Conservation (phyloP, 1,140 invertebrate genomes). For the Pemphigus obesinymphae region DNA sequence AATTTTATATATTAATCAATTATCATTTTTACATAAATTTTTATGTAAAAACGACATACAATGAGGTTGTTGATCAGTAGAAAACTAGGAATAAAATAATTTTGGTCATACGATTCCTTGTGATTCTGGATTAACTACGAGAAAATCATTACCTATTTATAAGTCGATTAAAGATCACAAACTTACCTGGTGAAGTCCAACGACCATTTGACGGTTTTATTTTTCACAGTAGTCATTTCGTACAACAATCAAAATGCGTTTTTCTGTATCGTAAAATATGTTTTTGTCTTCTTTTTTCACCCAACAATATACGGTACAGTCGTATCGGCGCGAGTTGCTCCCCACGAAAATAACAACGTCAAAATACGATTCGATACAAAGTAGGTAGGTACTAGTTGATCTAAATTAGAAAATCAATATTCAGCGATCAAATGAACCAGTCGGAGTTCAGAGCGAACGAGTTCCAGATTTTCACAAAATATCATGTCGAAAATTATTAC, state of each 20-base stretch:
- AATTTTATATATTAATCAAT: too few relatives aligned
- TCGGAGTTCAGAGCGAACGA: too few relatives aligned
- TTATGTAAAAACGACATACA: background rate
- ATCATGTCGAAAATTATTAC: background rate
- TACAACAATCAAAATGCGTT: too few relatives aligned
- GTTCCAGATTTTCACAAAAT: background rate
- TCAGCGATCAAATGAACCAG: too few relatives aligned
- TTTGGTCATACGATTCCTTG: too few relatives aligned
- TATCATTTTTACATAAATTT: background rate
- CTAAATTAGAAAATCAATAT: too few relatives aligned
- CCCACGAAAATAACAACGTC: background rate
- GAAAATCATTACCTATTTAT: background rate
- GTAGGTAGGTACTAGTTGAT: too few relatives aligned
- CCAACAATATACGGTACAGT: too few relatives aligned
- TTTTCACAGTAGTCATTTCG: background rate
- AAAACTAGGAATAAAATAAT: too few relatives aligned
- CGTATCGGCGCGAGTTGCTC: too few relatives aligned
- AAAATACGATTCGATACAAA: background rate
- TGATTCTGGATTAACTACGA: too few relatives aligned
- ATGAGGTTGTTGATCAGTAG: background rate
- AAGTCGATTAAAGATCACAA: too few relatives aligned
- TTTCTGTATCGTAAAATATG: background rate
- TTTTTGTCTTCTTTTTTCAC: background rate
- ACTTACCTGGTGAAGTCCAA: slow-evolving; percentile 29
- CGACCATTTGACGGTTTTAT: background rate